Base-by-base conservation (phyloP, 2,113 vertebrate genomes). In the Zapornia atra region DNA sequence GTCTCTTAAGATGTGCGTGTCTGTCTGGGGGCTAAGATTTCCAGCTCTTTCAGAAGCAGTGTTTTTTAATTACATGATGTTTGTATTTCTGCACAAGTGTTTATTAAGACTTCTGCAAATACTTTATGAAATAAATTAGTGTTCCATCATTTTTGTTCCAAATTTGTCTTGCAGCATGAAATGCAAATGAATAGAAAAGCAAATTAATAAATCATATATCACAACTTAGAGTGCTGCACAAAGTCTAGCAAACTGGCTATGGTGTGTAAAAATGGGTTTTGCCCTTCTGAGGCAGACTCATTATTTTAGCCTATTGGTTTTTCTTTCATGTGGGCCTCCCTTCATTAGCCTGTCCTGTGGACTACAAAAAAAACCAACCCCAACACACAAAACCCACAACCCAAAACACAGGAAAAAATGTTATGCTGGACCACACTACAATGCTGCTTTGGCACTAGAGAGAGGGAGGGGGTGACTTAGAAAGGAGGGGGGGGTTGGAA, bases 321-420 rank as follows among this genome's bases (percentile, higher is more conserved):
- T 95, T 68, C 95, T 97, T 97, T 97, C 89, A 96, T 96, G 96
- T 97, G 95, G 94, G 81, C 34, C 73, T 94, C 66, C 50, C 53
- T 81, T 93, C 82, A 82, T 96, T 91, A 93, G 76, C 34, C 94
- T 95, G 56, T 92, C 86, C 92, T 94, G 77, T 91, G 80, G 64
- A 87, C 81, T 94, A 75, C 59, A 90, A 34, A 18, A 38, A 71
- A 29, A 70, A 61, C 22, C 38, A 26, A 89, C 31, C 28, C 15
- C 51, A 29, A 42, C 57, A 78, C 68, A 75, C 64, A 82, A 22
- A 0, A 16, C 20, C 12, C 50, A 60, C 69, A 85, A 38, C 28
- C 34, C 85, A 82, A 90, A 95, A 91, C 34, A 44, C 25, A 61
- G 83, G 82, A 25, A 60, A 92, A 94, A 93, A 82, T 91, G 77